A percentile compares a stretch with the other conserved stretches of the same genome.
phyloP scores from a whole-genome alignment of 2,797 vertebrate species.

The Adelosebastes latens region DNA sequence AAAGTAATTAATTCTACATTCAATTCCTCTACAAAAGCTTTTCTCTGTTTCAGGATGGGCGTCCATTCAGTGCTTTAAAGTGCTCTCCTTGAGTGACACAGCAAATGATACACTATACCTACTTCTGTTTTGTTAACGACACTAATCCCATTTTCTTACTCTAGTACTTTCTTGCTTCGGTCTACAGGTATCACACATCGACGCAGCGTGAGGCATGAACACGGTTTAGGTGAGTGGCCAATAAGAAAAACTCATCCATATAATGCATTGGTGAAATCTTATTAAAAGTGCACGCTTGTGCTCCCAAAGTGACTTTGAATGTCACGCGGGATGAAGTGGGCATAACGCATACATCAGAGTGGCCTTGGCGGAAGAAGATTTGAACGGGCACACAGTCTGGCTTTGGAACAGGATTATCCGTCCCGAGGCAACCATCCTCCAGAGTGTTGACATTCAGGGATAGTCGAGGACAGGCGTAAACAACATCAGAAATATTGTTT shows the following conservation, averaged over 20 bases:
- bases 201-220: constrained; percentile 55
- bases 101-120: constrained; percentile 40
- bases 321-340: constrained; percentile 73
- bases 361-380: constrained; percentile 76
- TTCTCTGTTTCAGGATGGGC: not conserved
- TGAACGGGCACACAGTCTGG: constrained; percentile 60
- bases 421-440: constrained; percentile 66
- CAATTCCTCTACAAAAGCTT: constrained; percentile 25
- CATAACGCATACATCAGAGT: constrained; percentile 72
- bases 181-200: constrained; percentile 55
- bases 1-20: constrained; percentile 36
- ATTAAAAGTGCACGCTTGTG: constrained; percentile 76
- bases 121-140: constrained; percentile 55
- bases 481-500: constrained; percentile 77
- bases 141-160: constrained; percentile 68
- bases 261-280: constrained; percentile 80
- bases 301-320: constrained; percentile 82
- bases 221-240: constrained; percentile 65
- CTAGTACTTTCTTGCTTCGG: constrained; percentile 26
- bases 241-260: constrained; percentile 79
- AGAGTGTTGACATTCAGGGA: constrained; percentile 79
- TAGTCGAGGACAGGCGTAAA: constrained; percentile 77
- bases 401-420: constrained; percentile 78
- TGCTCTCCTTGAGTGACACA: constrained; percentile 45
- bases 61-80: constrained; percentile 17